These are phyloP conservation scores for Allacma fusca DNA, from an alignment of 2,888 invertebrate species.

Conservation along the genomic window DNA sequence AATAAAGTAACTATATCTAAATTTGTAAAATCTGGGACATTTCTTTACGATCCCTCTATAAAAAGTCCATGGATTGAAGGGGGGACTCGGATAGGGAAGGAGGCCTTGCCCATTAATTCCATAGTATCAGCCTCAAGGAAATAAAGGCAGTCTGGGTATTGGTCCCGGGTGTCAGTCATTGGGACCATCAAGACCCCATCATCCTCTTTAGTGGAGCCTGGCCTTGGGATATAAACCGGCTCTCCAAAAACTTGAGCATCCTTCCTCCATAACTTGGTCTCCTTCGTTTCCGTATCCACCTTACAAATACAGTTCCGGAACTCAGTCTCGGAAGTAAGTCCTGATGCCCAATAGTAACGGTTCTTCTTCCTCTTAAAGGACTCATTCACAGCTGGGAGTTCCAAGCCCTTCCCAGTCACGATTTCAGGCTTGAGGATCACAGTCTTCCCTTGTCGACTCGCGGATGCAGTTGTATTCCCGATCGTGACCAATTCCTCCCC, in stretches of 20 bases:
- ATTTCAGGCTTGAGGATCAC: slow-evolving; percentile 60
- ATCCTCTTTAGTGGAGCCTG: slow-evolving; percentile 65
- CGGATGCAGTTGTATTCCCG: slow-evolving; percentile 63
- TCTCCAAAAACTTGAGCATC: slow-evolving; percentile 65
- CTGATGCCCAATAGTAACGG: slow-evolving; percentile 66
- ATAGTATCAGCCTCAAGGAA: slow-evolving; percentile 64
- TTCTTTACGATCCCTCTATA: not conserved
- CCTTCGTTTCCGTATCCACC: slow-evolving; percentile 64
- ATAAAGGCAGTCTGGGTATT: slow-evolving; percentile 62
- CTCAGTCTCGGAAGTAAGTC: slow-evolving; percentile 62
- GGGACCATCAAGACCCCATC: slow-evolving; percentile 65
- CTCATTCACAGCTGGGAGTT: slow-evolving; percentile 67
- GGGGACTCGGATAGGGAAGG: slow-evolving; percentile 62
- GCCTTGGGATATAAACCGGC: slow-evolving; percentile 65
- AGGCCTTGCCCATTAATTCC: slow-evolving; percentile 64
- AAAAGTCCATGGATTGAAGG: slow-evolving; percentile 63
- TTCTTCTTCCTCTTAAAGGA: slow-evolving; percentile 64
- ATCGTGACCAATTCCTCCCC: slow-evolving; percentile 63
- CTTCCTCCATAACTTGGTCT: slow-evolving; percentile 63
- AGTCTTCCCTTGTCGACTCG: slow-evolving; percentile 62
- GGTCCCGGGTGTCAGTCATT: slow-evolving; percentile 61
- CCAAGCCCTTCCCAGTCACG: slow-evolving; percentile 63
- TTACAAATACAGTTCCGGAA: slow-evolving; percentile 64
- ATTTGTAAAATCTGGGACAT: slow-evolving; percentile 32
- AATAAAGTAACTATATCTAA: not conserved